These are phyloP conservation scores for Pardosa pseudoannulata DNA, from an alignment of 2,888 invertebrate genomes.

Conservation along the genomic window DNA sequence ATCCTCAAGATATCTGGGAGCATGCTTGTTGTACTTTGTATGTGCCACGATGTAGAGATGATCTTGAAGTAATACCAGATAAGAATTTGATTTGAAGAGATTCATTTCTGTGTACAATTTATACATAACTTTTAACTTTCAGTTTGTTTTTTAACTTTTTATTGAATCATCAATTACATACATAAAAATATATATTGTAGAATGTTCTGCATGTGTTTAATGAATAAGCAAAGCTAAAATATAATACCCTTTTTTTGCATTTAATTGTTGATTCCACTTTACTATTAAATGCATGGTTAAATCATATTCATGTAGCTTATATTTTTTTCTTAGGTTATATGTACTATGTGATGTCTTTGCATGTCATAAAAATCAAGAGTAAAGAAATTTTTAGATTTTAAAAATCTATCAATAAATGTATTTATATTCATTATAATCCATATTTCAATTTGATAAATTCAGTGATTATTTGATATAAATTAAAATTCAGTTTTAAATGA, in stretches of 20 bases:
- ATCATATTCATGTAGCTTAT: no score
- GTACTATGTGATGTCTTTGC: no score
- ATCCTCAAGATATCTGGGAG: slow-evolving; percentile 85
- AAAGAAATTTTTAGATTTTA: no score
- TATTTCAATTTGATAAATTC: no score
- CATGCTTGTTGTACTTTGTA: slow-evolving; percentile 84
- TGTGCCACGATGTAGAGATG: slow-evolving; percentile 82
- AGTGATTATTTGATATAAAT: no score
- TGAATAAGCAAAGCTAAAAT: slow-evolving; percentile 1
- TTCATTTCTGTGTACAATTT: neutral
- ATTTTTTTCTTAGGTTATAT: no score
- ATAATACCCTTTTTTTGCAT: neutral
- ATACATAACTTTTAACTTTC: neutral
- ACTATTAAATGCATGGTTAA: no score
- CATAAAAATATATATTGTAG: neutral
- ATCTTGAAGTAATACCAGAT: slow-evolving; percentile 79
- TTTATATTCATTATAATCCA: no score
- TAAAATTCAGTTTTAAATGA: no score
- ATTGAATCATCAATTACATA: neutral
- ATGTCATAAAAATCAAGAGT: no score
- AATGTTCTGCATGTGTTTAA: neutral
- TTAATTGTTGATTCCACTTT: no score
- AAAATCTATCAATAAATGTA: no score
- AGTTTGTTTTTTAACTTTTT: neutral
- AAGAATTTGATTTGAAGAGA: slow-evolving; percentile 24